Evolutionary conservation across 1,140 invertebrate species (phyloP), one percentile per base, ranked within the genome.

Genomic region (Zophobas morio): DNA sequence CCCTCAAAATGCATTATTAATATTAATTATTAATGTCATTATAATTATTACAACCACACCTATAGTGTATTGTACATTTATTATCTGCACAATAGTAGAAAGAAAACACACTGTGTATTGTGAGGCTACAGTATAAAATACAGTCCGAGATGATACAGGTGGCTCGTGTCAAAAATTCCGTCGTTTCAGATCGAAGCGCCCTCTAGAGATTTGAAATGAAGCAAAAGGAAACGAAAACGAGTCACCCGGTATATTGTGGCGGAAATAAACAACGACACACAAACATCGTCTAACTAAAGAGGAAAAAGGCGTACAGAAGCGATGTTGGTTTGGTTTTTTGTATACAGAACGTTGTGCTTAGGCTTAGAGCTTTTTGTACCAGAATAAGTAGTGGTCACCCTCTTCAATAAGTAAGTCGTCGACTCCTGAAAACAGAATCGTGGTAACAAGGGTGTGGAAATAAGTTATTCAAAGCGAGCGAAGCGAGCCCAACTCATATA

Each of bases 301-400:
- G 33, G 54, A 46, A 74, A 20, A 60, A 47, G 54, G 54, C 54
- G 54, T 60, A 56, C 54, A 57, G 46, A 75, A 66, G 47, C 35
- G 40, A 54, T 53, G 49, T 37, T 39, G 37, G 51, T 73, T 73
- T 8, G 40, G 1, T 35, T 57, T 57, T 35, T 8, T 57, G 54
- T 40, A 66, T 66, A 66, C 39, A 36, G 35, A 46, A 47, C 53
- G 46, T 66, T 40, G 74, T 35, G 40, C 35, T 74, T 39, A 71
- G 51, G 40, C 54, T 94, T 94, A 96, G 84, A 96, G 89, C 86
- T 95, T 95, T 87, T 96, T 96, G 87, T 95, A 96, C 95, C 95
- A 96, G 87, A 96, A 96, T 5, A 96, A 90, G 85, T 95, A 95
- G 84, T 95, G 92, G 83, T 96, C 94, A 2, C 94, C 93, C 81